A percentile compares a stretch with the other conserved stretches of the same genome.
phyloP scores from a whole-genome alignment of 2,797 vertebrate genomes.

The Pampus argenteus region DNA sequence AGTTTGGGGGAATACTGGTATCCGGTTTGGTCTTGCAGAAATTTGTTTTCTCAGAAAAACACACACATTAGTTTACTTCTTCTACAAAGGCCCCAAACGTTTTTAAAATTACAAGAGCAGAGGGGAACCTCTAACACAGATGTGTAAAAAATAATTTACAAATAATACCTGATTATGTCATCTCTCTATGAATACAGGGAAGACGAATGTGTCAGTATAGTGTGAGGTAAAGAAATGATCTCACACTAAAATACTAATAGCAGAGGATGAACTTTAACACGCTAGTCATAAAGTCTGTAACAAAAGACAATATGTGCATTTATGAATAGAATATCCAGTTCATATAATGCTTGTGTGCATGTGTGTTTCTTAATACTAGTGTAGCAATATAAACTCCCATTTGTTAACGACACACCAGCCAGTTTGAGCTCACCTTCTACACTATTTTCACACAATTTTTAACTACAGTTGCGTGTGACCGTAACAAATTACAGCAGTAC shows the following conservation, averaged over 20 bases:
- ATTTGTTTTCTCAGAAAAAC: slow-evolving; percentile 29
- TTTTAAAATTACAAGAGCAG: slow-evolving; percentile 9
- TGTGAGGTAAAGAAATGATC: no score
- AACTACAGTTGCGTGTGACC: neutral
- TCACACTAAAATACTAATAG: no score
- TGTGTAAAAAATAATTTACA: slow-evolving; percentile 36
- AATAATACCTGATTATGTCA: slow-evolving; percentile 26
- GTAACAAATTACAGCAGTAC: slow-evolving; percentile 56
- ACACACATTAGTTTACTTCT: neutral
- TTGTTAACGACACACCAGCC: neutral
- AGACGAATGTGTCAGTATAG: slow-evolving; percentile 21
- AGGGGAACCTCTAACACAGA: slow-evolving; percentile 17
- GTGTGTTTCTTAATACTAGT: no score
- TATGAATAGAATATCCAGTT: neutral
- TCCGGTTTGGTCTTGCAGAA: slow-evolving; percentile 16
- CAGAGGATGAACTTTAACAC: slow-evolving; percentile 9
- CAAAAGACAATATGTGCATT: neutral
- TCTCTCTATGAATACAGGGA: slow-evolving; percentile 3
- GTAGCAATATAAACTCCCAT: neutral
- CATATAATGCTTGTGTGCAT: no score
- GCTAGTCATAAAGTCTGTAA: neutral
- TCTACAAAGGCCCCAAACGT: neutral
- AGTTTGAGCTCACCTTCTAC: neutral
- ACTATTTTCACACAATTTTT: neutral
- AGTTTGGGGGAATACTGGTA: slow-evolving; percentile 38